Conservation (phyloP, 2,797 vertebrate species). For the Characodon lateralis region DNA sequence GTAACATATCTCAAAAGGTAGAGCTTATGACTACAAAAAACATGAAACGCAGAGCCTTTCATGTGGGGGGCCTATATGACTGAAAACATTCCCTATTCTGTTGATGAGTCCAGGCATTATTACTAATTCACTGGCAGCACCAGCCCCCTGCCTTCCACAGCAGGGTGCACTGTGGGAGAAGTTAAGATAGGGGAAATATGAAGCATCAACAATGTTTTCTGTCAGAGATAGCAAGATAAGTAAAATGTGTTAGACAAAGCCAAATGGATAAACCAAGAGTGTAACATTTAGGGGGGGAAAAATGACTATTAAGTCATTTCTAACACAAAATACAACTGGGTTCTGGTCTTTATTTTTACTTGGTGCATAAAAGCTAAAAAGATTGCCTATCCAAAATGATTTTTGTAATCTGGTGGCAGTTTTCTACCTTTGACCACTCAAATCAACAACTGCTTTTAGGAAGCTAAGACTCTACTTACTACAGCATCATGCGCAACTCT, state of each 20-base stretch:
- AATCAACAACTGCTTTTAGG: background rate
- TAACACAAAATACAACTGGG: background rate
- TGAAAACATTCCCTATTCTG: background rate
- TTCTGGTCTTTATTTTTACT: background rate
- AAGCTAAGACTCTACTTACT: background rate
- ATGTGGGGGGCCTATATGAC: background rate
- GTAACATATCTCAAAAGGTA: constrained; percentile 18
- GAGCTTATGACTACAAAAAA: no score
- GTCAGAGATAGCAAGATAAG: background rate
- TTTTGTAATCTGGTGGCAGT: background rate
- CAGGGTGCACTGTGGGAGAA: background rate
- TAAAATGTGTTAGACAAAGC: background rate
- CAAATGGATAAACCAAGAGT: background rate
- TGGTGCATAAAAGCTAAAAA: background rate
- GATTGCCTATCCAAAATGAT: background rate
- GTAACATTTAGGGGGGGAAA: background rate
- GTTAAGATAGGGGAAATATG: background rate
- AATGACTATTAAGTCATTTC: background rate
- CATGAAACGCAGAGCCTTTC: background rate
- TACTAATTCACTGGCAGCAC: background rate
- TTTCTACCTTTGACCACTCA: background rate
- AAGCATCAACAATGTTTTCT: background rate
- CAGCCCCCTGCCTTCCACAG: background rate
- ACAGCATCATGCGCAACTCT: background rate
- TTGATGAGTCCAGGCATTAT: background rate